Base-by-base conservation (phyloP, 2,113 vertebrate genomes). In the Peromyscus leucopus region DNA sequence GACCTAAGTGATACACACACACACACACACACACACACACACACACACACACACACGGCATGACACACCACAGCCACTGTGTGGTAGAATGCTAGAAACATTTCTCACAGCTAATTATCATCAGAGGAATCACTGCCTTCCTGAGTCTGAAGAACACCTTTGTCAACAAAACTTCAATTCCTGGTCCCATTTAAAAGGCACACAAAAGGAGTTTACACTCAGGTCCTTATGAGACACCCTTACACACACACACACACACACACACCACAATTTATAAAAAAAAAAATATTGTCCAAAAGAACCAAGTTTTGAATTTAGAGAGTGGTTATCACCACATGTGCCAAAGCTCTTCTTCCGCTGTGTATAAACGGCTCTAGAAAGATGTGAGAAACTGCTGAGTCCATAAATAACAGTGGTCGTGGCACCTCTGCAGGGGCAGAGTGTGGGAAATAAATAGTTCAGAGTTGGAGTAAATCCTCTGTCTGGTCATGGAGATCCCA, bases 381-480 rank as follows among this genome's bases (percentile, higher is more conserved):
- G 69, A 78, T 1, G 61, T 67, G 84, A 96, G 96, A 97, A 95
- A 96, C 31, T 21, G 93, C 94, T 26, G 59, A 71, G 36, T 46
- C 67, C 33, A 8, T 57, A 90, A 57, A 8, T 57, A 90, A 57
- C 31, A 55, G 36, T 87, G 71, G 90, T 75, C 16, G 0, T 28
- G 92, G 74, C 80, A 57, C 89, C 93, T 82, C 46, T 65, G 85
- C 21, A 61, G 67, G 93, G 84, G 7, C 36, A 28, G 80, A 36
- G 11, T 63, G 55, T 57, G 89, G 84, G 55, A 93, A 98, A 98
- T 98, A 98, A 98, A 98, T 98, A 98, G 97, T 98, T 96, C 97
- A 91, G 82, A 89, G 1, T 95, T 12, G 59, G 75, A 15, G 46
- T 78, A 74, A 74, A 63, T 83, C 83, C 57, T 91, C 90, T 61